Conservation (phyloP, 35 echinoderm and acorn worm species). For the Apostichopus japonicus region DNA sequence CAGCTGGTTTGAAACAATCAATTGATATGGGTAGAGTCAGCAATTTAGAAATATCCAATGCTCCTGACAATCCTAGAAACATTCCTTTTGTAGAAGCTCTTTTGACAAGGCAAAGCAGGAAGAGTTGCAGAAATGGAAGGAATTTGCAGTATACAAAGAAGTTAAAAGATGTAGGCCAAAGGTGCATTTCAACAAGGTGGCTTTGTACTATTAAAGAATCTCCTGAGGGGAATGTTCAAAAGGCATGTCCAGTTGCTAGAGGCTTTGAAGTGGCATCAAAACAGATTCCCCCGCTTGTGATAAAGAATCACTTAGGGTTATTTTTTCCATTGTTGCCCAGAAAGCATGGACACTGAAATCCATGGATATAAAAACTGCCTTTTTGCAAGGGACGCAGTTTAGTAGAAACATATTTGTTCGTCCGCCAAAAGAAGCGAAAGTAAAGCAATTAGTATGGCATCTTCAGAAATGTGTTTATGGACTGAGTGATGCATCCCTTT, state of each 20-base stretch:
- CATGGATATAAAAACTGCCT: constrained; percentile 42
- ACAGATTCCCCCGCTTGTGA: constrained; percentile 12
- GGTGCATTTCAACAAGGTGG: constrained; percentile 19
- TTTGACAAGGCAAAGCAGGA: neutral
- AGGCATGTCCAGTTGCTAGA: constrained; percentile 28
- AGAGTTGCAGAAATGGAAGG: constrained; percentile 39
- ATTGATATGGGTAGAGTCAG: neutral
- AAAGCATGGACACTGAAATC: constrained; percentile 26
- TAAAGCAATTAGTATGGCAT: neutral
- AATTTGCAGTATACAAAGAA: constrained; percentile 48
- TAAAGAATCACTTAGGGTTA: constrained; percentile 37
- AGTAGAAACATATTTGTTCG: constrained; percentile 20
- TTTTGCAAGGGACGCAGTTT: neutral
- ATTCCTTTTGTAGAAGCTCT: neutral
- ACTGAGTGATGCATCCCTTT: constrained; percentile 18
- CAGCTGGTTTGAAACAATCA: constrained; percentile 3
- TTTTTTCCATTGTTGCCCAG: constrained; percentile 21
- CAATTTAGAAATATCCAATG: constrained; percentile 1
- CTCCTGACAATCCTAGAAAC: neutral
- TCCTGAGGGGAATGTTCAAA: neutral
- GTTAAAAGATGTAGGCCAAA: constrained; percentile 16
- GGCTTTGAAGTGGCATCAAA: constrained; percentile 36
- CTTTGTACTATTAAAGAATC: constrained; percentile 34
- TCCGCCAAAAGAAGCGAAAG: constrained; percentile 20
- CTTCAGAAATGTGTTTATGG: constrained; percentile 56